Percentiles rank a stretch among this genome's conserved stretches.
Evolutionary conservation across 2,797 vertebrate genomes (phyloP).

Genomic region (Euphonia xanthogaster): DNA sequence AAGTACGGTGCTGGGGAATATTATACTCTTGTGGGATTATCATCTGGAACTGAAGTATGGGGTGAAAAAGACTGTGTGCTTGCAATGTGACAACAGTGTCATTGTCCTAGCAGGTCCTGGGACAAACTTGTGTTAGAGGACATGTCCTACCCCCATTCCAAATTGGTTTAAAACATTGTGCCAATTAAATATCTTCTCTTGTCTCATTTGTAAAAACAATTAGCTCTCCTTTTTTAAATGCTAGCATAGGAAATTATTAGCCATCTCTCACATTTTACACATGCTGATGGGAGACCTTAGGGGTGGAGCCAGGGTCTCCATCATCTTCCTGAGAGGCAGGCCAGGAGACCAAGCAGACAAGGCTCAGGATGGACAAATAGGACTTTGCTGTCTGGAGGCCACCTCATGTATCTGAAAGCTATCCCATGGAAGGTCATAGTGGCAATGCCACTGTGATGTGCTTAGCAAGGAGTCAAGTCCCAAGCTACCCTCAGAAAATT

Average conservation of each 20-base stretch:
- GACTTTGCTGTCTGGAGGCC: background rate
- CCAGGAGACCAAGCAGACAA: background rate
- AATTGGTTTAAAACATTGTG: background rate
- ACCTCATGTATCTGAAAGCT: background rate
- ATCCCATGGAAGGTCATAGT: background rate
- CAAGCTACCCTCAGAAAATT: background rate
- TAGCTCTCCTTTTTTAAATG: background rate
- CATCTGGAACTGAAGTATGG: background rate
- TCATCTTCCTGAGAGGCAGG: background rate
- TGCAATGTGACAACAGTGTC: background rate
- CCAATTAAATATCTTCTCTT: background rate
- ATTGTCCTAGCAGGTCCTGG: background rate
- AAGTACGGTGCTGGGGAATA: background rate
- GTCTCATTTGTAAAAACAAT: background rate
- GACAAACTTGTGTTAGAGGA: background rate
- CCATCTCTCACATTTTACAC: background rate
- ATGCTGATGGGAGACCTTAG: background rate
- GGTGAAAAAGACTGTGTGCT: background rate
- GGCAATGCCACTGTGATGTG: background rate
- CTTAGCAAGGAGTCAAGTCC: background rate
- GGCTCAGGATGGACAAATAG: background rate
- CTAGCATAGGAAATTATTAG: background rate
- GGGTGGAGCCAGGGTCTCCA: background rate
- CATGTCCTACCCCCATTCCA: background rate
- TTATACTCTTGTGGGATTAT: background rate